A percentile compares a stretch with the other conserved stretches of the same genome.
phyloP scores from a whole-genome alignment of 2,888 invertebrate species.

The Acanthosepion lycidas region DNA sequence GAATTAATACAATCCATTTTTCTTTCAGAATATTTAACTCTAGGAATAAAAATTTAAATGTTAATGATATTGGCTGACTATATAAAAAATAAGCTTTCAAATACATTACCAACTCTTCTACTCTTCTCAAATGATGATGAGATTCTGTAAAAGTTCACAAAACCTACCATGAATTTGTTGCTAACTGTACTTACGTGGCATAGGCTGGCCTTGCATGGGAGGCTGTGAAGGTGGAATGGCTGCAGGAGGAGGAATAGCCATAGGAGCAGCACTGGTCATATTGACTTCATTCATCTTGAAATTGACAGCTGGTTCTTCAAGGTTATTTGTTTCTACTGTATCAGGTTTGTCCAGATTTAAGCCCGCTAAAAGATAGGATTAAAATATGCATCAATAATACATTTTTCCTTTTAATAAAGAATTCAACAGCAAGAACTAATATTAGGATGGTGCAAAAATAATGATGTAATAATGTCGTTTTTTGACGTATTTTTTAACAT shows the following conservation, averaged over 20 bases:
- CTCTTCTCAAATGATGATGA: conserved; percentile 50
- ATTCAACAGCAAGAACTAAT: too few species aligned
- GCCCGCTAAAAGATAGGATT: background rate
- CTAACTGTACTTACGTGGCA: conserved; percentile 38
- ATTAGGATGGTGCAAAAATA: too few species aligned
- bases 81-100: background rate
- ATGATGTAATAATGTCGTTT: too few species aligned
- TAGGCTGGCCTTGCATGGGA: conserved; percentile 41
- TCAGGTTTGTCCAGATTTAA: conserved; percentile 38
- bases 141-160: background rate
- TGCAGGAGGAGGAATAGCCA: conserved; percentile 42
- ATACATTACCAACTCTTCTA: background rate
- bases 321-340: background rate
- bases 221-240: conserved; percentile 44
- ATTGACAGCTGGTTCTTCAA: conserved; percentile 35
- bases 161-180: background rate
- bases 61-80: too few species aligned
- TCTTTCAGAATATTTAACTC: too few species aligned
- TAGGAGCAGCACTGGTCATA: conserved; percentile 1
- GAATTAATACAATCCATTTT: too few species aligned
- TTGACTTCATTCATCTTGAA: conserved; percentile 45
- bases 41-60: too few species aligned
- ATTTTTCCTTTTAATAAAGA: too few species aligned
- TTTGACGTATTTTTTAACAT: too few species aligned
- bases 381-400: too few species aligned